Base-by-base conservation (phyloP, 2,113 vertebrate species). In the Coracopsis vasa region DNA sequence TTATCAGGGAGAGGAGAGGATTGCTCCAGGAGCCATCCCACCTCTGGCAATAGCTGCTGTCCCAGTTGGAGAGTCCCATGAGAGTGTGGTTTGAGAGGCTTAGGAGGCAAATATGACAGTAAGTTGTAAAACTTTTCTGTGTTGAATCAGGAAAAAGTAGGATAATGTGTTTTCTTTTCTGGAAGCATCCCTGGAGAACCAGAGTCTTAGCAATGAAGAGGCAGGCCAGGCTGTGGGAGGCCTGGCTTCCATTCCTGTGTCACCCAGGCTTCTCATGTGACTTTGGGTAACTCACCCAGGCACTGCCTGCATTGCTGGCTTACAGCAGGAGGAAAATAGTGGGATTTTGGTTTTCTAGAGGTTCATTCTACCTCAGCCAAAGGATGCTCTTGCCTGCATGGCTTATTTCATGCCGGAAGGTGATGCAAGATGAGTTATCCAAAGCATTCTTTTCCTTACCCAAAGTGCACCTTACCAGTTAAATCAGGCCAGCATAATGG, bases 1-100 rank as follows among this genome's bases (percentile, higher is more conserved):
- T 65, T 80, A 17, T 21, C 47, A 89, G 92, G 37, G 67, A 11
- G 75, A 86, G 85, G 54, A 86, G 81, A 28, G 85, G 45, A 18
- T 70, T 71, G 74, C 65, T 92, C 3, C 79, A 78, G 69, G 75
- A 96, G 78, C 67, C 5, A 2, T 10, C 3, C 2, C 27, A 74
- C 45, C 84, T 62, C 80, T 79, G 70, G 60, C 54, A n/a, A 7
- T 29, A 53, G 87, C 88, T 80, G 85, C 86, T 93, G 79, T 84
- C 94, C 92, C 90, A 71, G 29, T 31, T 88, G 95, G 65, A 67
- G 54, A 64, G 37, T 35, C 72, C 60, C 6, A 2, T 0, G 24
- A 66, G 65, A 92, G 27, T 2, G 37, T 60, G 61, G 9, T 16
- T 47, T 5, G 78, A 66, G 90, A 82, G 37, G 56, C 47, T 92